Evolutionary conservation across 2,797 vertebrate genomes (phyloP).

Genomic region (Tenualosa thibaudeaui): DNA sequence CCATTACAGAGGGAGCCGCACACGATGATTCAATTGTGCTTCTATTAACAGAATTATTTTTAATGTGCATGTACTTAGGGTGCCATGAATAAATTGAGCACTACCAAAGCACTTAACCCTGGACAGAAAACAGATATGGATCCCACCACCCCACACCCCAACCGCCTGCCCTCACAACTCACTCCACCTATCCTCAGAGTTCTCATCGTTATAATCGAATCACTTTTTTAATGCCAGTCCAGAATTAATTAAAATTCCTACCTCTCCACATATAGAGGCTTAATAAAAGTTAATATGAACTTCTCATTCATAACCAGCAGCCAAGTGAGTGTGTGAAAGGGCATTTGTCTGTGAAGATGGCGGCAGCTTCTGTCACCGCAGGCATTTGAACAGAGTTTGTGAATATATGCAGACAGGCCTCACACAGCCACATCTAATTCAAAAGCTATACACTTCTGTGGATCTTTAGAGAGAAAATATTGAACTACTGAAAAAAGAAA

Average conservation of each 20-base stretch:
- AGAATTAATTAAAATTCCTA: slow-evolving; percentile 69
- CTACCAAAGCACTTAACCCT: slow-evolving; percentile 64
- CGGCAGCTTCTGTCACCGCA: neutral
- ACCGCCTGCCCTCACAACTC: too few relatives aligned
- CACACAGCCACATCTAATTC: neutral
- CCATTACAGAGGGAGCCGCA: slow-evolving; percentile 61
- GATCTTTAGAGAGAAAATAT: neutral
- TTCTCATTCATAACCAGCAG: slow-evolving; percentile 60
- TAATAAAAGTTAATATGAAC: slow-evolving; percentile 71
- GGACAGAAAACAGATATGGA: slow-evolving; percentile 63
- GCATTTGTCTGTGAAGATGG: neutral
- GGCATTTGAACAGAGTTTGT: neutral
- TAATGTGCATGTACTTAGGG: slow-evolving; percentile 59
- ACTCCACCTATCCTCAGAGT: slow-evolving; percentile 49
- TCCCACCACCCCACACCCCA: slow-evolving; percentile 43
- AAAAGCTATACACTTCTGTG: neutral
- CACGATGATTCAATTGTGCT: slow-evolving; percentile 66
- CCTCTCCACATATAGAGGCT: slow-evolving; percentile 59
- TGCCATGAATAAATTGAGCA: slow-evolving; percentile 65
- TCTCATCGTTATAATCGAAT: slow-evolving; percentile 62
- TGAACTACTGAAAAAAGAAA: neutral
- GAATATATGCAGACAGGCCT: neutral
- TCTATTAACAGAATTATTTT: slow-evolving; percentile 70
- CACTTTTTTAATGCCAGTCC: slow-evolving; percentile 69
- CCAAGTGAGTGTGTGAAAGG: neutral